These are phyloP conservation scores for Lasius fuliginosus DNA, from an alignment of 2,888 invertebrate genomes.

Conservation along the genomic window DNA sequence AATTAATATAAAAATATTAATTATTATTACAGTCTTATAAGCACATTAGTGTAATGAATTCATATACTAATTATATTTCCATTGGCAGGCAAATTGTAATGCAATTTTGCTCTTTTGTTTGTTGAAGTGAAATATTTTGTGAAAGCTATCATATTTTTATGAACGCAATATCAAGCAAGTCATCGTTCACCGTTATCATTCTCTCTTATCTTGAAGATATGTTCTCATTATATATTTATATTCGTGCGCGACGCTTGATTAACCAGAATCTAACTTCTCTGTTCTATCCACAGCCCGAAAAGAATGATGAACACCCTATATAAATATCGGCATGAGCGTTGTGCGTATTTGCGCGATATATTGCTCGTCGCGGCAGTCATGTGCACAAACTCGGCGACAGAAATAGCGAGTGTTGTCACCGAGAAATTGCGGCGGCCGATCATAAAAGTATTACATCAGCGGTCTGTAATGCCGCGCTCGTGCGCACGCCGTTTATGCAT, in stretches of 20 bases:
- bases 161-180: background rate
- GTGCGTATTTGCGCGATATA: constrained; percentile 51
- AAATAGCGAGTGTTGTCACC: constrained; percentile 72
- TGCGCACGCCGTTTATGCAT: constrained; percentile 1
- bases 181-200: background rate
- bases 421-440: constrained; percentile 71
- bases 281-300: constrained; percentile 5
- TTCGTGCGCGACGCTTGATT: background rate
- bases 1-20: constrained; percentile 4
- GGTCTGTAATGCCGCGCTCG: constrained; percentile 59
- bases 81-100: background rate
- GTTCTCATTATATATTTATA: constrained; percentile 9
- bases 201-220: constrained; percentile 23
- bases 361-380: constrained; percentile 56
- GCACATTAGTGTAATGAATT: background rate
- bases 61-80: background rate
- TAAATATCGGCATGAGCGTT: constrained; percentile 43
- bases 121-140: background rate
- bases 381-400: constrained; percentile 62
- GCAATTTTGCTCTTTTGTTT: background rate
- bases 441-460: constrained; percentile 74
- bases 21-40: background rate
- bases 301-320: constrained; percentile 44
- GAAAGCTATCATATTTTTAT: constrained; percentile 1
- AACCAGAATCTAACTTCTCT: background rate